Evolutionary conservation across 1,140 invertebrate genomes (phyloP), one percentile per base, ranked within the genome.

Genomic region (Zaprionus ghesquierei): DNA sequence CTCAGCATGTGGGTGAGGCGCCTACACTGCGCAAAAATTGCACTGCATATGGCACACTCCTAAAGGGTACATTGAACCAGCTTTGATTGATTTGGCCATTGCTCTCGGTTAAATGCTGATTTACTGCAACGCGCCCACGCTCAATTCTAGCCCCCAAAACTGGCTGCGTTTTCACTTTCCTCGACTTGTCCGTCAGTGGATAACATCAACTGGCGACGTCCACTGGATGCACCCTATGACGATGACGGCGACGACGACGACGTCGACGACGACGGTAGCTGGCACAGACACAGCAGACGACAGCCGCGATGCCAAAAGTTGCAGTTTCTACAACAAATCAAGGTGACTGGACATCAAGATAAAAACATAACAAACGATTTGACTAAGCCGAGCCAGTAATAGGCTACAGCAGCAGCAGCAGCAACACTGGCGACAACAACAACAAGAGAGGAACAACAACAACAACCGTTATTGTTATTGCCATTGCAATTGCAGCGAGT

Each of bases 341-440:
- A 89, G 85, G 85, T 89, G 85, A 89, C 85, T 89, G 85, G 85
- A 89, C 85, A 89, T 89, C 85, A 89, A 89, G 85, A 89, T 89
- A 89, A 89, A 89, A 89, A 89, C 85, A 89, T 89, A 89, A 89
- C 85, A 89, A 89, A 89, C 84, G 84, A 89, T 89, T 89, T 89
- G 79, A 89, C 85, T 89, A 89, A 89, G 79, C 84, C 84, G 82
- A 82, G 77, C 84, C 86, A 80, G 84, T 87, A 87, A 87, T 87
- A 87, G 84, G 84, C 84, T 64, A 41, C 76, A 63, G 63, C 63
- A 71, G 59, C 73, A 81, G 50, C 64, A 65, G 49, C n/a, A n/a
- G n/a, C n/a, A n/a, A n/a, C n/a, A n/a, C n/a, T n/a, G n/a, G n/a
- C n/a, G n/a, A n/a, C n/a, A n/a, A n/a, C 60, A 69, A 27, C 73